Conservation (phyloP, 2,113 vertebrate species). For the Bubo bubo region DNA sequence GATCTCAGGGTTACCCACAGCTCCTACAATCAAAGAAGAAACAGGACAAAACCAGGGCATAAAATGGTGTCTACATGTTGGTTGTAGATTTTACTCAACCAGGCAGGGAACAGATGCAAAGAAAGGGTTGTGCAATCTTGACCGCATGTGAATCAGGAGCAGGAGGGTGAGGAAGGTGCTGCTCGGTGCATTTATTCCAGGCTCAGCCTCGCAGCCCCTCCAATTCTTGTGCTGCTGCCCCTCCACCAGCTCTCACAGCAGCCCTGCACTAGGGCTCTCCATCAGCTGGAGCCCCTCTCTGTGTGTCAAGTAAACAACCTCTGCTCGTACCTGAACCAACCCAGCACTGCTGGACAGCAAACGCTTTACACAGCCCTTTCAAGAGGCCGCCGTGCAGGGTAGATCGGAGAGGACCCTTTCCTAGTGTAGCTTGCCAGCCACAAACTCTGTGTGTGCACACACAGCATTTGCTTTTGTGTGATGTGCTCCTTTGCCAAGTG, state of each 20-base stretch:
- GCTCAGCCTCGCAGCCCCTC: rapidly evolving
- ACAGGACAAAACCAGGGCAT: not conserved
- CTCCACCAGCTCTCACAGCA: not conserved
- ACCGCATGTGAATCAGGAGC: rapidly evolving
- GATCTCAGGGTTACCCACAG: not conserved
- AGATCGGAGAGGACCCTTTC: not conserved
- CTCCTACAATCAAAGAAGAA: not conserved
- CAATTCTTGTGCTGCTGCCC: not conserved
- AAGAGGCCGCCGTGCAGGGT: not conserved
- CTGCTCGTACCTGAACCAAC: not conserved
- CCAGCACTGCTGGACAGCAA: rapidly evolving
- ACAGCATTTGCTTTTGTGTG: rapidly evolving
- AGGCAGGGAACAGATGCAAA: not conserved
- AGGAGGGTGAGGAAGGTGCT: not conserved
- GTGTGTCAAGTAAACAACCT: not conserved
- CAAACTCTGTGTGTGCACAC: rapidly evolving
- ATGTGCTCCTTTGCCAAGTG: not conserved
- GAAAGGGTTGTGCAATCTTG: rapidly evolving
- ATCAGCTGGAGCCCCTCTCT: not conserved
- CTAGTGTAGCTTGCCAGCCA: not conserved
- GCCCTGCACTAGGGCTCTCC: not conserved
- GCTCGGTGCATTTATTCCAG: not conserved
- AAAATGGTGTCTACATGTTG: not conserved
- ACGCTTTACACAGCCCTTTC: not conserved
- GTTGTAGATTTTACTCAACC: not conserved